Conservation (phyloP, 2,888 invertebrate genomes). For the Cryptus armator region DNA sequence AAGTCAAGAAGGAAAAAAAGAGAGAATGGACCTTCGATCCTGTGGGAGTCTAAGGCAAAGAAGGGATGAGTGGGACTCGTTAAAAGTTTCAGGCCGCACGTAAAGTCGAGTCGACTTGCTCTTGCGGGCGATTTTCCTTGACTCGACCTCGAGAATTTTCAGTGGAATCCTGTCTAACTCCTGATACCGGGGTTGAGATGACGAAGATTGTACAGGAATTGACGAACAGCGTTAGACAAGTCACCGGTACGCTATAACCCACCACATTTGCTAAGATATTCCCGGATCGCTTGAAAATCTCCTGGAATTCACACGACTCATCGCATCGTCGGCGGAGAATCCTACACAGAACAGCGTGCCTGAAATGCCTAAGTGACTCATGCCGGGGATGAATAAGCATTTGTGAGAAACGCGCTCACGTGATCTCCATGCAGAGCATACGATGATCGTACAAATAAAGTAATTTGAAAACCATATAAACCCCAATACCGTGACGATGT, state of each 20-base stretch:
- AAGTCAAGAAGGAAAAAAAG: background rate
- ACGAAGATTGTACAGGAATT: background rate
- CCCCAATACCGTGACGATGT: background rate
- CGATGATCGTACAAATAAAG: background rate
- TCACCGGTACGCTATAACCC: background rate
- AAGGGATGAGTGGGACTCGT: conserved; percentile 58
- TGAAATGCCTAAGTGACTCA: background rate
- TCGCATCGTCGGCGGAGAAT: background rate
- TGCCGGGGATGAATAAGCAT: background rate
- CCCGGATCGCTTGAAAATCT: background rate
- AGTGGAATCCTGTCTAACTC: background rate
- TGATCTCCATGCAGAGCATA: background rate
- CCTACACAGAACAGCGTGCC: background rate
- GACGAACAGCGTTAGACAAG: background rate
- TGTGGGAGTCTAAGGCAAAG: conserved; percentile 53
- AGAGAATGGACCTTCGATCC: conserved; percentile 47
- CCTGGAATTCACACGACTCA: conserved; percentile 3
- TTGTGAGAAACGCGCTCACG: background rate
- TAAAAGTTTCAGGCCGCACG: conserved; percentile 69
- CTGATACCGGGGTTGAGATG: conserved; percentile 11
- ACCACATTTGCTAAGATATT: background rate
- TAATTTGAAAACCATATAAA: background rate
- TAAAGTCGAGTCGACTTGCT: conserved; percentile 53
- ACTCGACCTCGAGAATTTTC: conserved; percentile 20
- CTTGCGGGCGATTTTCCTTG: background rate